phyloP scores from a whole-genome alignment of 2,113 vertebrate species.

The Ceratotherium simum region DNA sequence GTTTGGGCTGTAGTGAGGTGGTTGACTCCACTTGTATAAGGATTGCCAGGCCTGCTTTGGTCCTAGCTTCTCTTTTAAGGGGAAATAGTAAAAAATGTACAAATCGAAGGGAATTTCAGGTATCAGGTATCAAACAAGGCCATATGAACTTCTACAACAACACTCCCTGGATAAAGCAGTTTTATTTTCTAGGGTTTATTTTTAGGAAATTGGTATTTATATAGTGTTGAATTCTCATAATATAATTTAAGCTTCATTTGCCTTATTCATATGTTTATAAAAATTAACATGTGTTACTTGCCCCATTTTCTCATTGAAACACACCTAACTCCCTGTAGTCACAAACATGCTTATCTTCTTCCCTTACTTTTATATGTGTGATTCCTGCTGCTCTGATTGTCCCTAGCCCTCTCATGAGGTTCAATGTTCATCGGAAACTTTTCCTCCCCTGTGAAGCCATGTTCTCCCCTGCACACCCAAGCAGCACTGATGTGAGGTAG shows the following conservation, averaged over 20 bases:
- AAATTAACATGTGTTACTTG: not conserved
- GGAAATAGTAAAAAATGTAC: not conserved
- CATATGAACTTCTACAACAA: not conserved
- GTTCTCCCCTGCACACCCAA: not conserved
- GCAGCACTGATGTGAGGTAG: no score
- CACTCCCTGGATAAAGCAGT: not conserved
- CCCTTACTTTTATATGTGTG: fast-evolving
- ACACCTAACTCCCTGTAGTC: fast-evolving
- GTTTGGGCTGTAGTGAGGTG: fast-evolving
- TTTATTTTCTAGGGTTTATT: not conserved
- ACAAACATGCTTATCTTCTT: not conserved
- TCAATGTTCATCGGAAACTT: no score
- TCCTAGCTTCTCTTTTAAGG: not conserved
- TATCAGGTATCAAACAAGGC: not conserved
- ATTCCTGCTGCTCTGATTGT: not conserved
- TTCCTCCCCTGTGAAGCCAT: not conserved
- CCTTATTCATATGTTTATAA: not conserved
- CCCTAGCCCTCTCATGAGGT: not conserved
- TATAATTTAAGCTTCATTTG: fast-evolving
- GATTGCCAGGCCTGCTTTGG: fast-evolving
- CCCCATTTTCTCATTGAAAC: not conserved
- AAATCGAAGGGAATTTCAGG: not conserved
- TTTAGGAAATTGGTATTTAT: not conserved
- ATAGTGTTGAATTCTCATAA: not conserved
- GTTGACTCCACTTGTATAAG: not conserved